phyloP scores from a whole-genome alignment of 2,888 invertebrate species.

The Rhingia rostrata region DNA sequence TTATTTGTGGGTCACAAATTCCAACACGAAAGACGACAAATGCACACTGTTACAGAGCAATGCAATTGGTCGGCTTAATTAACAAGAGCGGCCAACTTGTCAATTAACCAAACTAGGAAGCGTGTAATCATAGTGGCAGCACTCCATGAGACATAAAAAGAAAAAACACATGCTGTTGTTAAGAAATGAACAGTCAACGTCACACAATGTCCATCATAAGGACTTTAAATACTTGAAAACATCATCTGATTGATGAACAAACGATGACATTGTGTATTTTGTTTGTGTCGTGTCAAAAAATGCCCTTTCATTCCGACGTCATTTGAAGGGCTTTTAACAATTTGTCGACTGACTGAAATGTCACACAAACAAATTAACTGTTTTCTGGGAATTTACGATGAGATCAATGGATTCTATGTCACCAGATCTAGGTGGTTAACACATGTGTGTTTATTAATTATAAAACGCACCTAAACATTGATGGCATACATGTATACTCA shows the following conservation, averaged over 20 bases:
- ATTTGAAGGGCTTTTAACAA: no score
- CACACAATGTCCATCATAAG: neutral
- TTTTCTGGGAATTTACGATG: no score
- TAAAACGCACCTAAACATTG: no score
- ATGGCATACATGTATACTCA: no score
- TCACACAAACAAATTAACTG: neutral
- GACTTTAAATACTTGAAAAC: no score
- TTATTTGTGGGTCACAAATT: constrained; percentile 63
- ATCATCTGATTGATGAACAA: neutral
- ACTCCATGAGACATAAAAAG: constrained; percentile 25
- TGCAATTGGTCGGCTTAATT: constrained; percentile 46
- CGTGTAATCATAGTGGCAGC: constrained; percentile 16
- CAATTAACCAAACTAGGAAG: constrained; percentile 62
- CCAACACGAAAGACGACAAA: constrained; percentile 57
- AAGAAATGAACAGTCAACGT: neutral
- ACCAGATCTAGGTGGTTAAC: neutral
- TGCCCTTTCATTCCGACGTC: no score
- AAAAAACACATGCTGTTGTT: constrained; percentile 35
- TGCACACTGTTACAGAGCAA: constrained; percentile 9
- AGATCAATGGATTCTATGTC: neutral
- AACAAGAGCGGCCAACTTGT: constrained; percentile 41
- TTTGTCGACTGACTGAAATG: neutral
- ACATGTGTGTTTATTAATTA: constrained; percentile 19
- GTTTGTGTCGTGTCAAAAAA: no score
- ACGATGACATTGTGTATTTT: neutral